phyloP scores from a whole-genome alignment of 2,113 vertebrate genomes.

The Todiramphus chloris region DNA sequence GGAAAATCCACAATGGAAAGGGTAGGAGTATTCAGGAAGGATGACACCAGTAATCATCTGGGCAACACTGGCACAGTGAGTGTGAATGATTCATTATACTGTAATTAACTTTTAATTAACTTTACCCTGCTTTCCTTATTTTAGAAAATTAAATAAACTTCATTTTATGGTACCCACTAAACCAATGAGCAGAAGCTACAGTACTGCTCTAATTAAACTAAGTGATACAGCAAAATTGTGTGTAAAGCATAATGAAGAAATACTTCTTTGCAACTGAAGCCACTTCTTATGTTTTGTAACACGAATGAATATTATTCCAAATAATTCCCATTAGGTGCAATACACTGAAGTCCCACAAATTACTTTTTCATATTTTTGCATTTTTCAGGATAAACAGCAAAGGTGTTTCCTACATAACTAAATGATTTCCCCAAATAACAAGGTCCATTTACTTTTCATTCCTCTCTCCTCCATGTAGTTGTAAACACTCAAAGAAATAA shows the following conservation, averaged over 20 bases:
- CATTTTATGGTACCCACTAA: slow-evolving; percentile 69
- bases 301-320: slow-evolving; percentile 41
- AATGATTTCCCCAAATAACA: slow-evolving; percentile 22
- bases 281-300: slow-evolving; percentile 53
- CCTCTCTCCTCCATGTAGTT: neutral
- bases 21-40: slow-evolving; percentile 19
- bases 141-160: slow-evolving; percentile 82
- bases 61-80: slow-evolving; percentile 55
- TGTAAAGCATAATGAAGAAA: slow-evolving; percentile 64
- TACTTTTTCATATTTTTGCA: slow-evolving; percentile 1
- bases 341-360: slow-evolving; percentile 23
- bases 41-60: slow-evolving; percentile 63
- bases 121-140: slow-evolving; percentile 74
- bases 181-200: slow-evolving; percentile 67
- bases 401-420: neutral
- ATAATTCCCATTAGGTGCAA: neutral
- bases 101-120: slow-evolving; percentile 80
- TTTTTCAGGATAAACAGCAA: neutral
- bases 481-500: neutral
- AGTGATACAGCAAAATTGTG: slow-evolving; percentile 64
- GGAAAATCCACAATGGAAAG: neutral
- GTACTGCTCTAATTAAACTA: slow-evolving; percentile 71
- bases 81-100: slow-evolving; percentile 72
- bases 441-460: neutral
- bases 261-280: slow-evolving; percentile 31